phyloP scores from a whole-genome alignment of 2,113 vertebrate species.

The Lipotes vexillifer region DNA sequence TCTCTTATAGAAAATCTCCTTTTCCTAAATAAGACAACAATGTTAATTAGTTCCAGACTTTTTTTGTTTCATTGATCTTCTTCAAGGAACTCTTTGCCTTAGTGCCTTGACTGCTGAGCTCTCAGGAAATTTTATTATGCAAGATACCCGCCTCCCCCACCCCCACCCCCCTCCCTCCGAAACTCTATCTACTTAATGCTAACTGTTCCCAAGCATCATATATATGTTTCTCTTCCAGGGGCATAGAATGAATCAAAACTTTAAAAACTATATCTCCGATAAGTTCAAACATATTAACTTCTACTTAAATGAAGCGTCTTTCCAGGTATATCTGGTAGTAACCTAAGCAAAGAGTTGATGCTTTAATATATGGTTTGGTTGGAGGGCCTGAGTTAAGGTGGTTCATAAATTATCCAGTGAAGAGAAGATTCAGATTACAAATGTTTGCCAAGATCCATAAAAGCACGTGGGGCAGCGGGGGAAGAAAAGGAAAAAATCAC shows the following conservation, averaged over 20 bases:
- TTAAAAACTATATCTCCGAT: conserved; percentile 14
- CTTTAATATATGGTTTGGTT: background rate
- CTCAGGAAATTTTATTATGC: background rate
- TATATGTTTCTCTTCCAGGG: background rate
- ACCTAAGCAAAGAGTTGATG: background rate
- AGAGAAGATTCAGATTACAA: background rate
- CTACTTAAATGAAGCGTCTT: conserved; percentile 18
- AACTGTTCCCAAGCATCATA: background rate
- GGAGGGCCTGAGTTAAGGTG: background rate
- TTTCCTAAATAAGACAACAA: conserved; percentile 25
- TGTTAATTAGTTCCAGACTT: background rate
- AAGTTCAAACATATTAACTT: conserved; percentile 10
- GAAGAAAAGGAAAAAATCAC: background rate
- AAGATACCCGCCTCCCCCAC: background rate
- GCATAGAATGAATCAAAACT: background rate
- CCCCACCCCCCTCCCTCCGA: background rate
- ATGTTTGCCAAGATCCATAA: background rate
- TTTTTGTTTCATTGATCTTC: background rate
- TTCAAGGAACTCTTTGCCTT: background rate
- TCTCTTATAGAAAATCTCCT: background rate
- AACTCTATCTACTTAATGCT: background rate
- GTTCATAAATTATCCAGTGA: background rate
- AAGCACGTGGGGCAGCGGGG: background rate
- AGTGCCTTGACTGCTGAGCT: background rate
- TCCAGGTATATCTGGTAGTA: background rate